Conservation (phyloP, 2,113 vertebrate species). For the Piprites chloris region DNA sequence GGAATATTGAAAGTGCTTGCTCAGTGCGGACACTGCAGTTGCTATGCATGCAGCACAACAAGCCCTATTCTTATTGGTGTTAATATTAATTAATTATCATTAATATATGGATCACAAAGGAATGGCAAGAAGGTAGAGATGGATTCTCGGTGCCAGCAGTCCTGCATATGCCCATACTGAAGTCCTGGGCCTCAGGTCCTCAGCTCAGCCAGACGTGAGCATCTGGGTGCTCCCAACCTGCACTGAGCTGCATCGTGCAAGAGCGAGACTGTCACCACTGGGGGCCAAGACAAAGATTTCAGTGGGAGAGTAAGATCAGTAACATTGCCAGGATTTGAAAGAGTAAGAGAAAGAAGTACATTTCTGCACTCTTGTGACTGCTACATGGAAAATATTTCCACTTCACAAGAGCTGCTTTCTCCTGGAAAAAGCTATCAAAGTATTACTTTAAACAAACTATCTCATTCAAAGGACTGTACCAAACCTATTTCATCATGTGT, state of each 20-base stretch:
- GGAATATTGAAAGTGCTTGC: background rate
- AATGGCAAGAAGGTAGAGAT: background rate
- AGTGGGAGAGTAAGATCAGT: background rate
- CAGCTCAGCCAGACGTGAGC: background rate
- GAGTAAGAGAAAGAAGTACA: background rate
- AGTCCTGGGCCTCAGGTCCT: background rate
- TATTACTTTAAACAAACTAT: background rate
- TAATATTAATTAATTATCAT: background rate
- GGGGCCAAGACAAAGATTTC: background rate
- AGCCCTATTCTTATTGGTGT: background rate
- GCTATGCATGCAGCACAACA: background rate
- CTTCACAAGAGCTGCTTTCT: background rate
- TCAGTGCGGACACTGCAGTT: background rate
- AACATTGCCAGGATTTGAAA: background rate
- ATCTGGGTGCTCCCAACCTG: background rate
- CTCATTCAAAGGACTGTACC: background rate
- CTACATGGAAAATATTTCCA: background rate
- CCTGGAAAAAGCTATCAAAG: background rate
- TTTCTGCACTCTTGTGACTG: background rate
- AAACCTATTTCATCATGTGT: background rate
- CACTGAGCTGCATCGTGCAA: accelerated
- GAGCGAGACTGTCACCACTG: background rate
- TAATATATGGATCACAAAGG: background rate
- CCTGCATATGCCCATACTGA: background rate
- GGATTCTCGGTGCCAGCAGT: background rate